Conservation (phyloP, 2,888 invertebrate genomes). For the Heliconius erato region DNA sequence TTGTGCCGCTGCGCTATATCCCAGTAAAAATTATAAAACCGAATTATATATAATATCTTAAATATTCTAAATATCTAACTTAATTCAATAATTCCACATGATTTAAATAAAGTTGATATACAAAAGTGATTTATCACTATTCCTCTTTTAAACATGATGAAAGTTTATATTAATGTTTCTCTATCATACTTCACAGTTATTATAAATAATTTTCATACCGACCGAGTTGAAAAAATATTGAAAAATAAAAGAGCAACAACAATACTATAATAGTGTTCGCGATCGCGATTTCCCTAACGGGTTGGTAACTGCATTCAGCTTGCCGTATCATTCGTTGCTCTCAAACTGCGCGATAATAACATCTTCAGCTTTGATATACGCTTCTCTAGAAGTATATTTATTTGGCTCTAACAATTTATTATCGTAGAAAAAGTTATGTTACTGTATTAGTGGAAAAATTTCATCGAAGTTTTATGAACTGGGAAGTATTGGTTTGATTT, state of each 20-base stretch:
- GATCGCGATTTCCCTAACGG: slow-evolving; percentile 58
- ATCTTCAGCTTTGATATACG: slow-evolving; percentile 46
- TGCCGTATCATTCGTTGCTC: slow-evolving; percentile 69
- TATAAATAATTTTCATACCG: background rate
- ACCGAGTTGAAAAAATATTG: background rate
- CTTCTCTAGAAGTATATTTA: slow-evolving; percentile 40
- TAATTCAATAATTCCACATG: too few relatives aligned
- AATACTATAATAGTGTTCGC: slow-evolving; percentile 49
- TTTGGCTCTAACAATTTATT: background rate
- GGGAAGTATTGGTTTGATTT: background rate
- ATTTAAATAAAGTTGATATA: too few relatives aligned
- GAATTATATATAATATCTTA: too few relatives aligned
- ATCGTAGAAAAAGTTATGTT: background rate
- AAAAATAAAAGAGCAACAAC: slow-evolving; percentile 5
- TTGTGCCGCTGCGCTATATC: too few relatives aligned
- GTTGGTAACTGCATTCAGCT: slow-evolving; percentile 61
- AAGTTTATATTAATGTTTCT: background rate
- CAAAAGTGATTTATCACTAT: background rate
- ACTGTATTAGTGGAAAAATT: too few relatives aligned
- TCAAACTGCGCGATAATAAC: slow-evolving; percentile 66
- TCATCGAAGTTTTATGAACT: background rate
- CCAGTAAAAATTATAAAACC: too few relatives aligned
- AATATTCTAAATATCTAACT: too few relatives aligned
- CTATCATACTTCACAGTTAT: background rate
- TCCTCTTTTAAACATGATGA: background rate